Evolutionary conservation across 1,140 invertebrate genomes (phyloP), one percentile per base, ranked within the genome.

Genomic region (Grapholita molesta): DNA sequence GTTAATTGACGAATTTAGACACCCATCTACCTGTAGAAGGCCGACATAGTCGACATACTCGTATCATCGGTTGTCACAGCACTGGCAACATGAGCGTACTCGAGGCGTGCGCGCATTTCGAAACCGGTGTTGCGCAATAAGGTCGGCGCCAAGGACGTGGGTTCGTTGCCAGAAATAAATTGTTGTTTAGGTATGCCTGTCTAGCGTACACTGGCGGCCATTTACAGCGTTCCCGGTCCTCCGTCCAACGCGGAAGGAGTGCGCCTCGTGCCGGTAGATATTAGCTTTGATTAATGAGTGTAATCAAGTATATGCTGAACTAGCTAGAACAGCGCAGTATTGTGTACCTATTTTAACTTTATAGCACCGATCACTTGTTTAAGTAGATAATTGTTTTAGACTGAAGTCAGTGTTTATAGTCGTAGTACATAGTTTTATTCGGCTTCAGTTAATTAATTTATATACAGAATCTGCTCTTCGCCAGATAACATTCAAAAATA

Each of bases 121-220:
- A 89, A 90, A 89, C 86, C 82, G 85, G 86, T 88, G 82, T 90
- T 90, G 88, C 86, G 86, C 84, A 90, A 89, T 90, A 90, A 89
- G 88, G 88, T 89, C 88, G 88, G 72, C 85, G 83, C 78, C 86
- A 90, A 90, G 88, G 88, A 90, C 88, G 87, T 81, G 80, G 83
- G 87, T 88, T 90, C 84, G 86, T 87, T 89, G 85, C 85, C 85
- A 86, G 88, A 90, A 88, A 88, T 84, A 87, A 87, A 86, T 86
- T 78, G 81, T 72, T 90, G 84, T 86, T 89, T 89, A 61, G 55
- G 55, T 61, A 87, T 83, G 84, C 80, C 76, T 80, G 78, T 87
- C 83, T 87, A 88, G 81, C 85, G 80, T 80, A 88, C 73, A 75
- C 55, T 61, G 23, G 53, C 55, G 70, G 68, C 73, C 52, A 21